Conservation (phyloP, 2,113 vertebrate species). For the Hystrix brachyura region DNA sequence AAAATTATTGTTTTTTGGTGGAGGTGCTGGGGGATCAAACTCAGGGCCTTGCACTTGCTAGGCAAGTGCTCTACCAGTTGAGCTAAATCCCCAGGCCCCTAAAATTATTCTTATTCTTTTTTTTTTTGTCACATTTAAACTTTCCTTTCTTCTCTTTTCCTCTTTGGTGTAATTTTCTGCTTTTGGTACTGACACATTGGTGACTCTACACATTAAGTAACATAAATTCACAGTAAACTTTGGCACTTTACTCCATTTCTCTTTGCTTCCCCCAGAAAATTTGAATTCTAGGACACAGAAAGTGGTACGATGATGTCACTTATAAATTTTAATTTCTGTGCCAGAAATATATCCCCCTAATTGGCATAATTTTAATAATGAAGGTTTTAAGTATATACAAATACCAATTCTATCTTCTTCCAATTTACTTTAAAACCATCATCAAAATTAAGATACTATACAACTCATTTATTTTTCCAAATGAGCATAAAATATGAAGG, state of each 20-base stretch:
- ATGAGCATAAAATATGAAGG: background rate
- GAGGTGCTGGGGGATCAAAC: too few relatives aligned
- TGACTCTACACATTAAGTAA: conserved; percentile 8
- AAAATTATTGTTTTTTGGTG: background rate
- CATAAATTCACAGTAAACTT: conserved; percentile 41
- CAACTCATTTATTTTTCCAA: conserved; percentile 21
- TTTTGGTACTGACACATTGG: background rate
- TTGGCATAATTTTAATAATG: conserved; percentile 57
- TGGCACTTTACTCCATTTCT: conserved; percentile 25
- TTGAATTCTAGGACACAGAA: conserved; percentile 43
- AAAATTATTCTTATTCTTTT: background rate
- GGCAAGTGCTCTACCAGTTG: too few relatives aligned
- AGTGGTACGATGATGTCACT: background rate
- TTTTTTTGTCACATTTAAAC: background rate
- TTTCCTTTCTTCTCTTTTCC: background rate
- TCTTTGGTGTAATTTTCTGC: background rate
- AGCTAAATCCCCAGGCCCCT: too few relatives aligned
- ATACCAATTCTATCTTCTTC: background rate
- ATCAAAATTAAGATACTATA: conserved; percentile 45
- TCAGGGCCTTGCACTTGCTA: too few relatives aligned
- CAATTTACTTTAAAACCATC: background rate
- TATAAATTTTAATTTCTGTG: conserved; percentile 48
- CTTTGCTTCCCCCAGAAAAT: conserved; percentile 53
- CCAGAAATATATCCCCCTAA: background rate
- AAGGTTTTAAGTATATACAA: conserved; percentile 18